Evolutionary conservation across 1,140 invertebrate genomes (phyloP).

Genomic region (Drosophila sulfurigaster): DNA sequence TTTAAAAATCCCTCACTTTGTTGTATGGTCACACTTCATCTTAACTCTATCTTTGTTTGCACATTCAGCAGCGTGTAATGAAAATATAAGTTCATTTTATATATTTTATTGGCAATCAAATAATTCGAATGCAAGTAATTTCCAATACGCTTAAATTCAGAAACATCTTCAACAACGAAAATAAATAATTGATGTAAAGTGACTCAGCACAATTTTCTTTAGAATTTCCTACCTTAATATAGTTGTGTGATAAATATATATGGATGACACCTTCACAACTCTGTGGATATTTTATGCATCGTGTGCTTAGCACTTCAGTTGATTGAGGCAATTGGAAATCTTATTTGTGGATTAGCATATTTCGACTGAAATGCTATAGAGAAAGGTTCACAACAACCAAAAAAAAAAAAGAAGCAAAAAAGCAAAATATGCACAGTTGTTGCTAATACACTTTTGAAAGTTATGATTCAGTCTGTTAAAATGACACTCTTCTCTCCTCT

Average conservation of each 20-base stretch:
- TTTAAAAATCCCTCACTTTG: too few relatives aligned
- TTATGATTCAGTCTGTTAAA: slow-evolving; percentile 36
- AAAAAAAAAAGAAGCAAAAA: neutral
- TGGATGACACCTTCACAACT: neutral
- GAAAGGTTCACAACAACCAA: neutral
- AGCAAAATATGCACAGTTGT: slow-evolving; percentile 22
- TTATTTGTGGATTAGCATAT: slow-evolving; percentile 38
- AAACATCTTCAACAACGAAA: too few relatives aligned
- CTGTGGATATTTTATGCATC: neutral
- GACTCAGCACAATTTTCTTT: too few relatives aligned
- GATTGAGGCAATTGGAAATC: slow-evolving; percentile 30
- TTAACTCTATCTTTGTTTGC: too few relatives aligned
- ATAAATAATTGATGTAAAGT: too few relatives aligned
- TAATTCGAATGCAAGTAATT: too few relatives aligned
- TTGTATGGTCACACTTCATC: too few relatives aligned
- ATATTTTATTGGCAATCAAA: too few relatives aligned
- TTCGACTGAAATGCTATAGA: neutral
- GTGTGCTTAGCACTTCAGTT: slow-evolving; percentile 16
- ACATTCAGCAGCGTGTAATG: too few relatives aligned
- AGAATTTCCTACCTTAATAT: too few relatives aligned
- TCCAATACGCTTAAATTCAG: too few relatives aligned
- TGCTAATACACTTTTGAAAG: slow-evolving; percentile 34
- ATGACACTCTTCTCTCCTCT: neutral
- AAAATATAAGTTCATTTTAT: too few relatives aligned
- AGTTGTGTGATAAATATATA: neutral